phyloP scores from a whole-genome alignment of 2,888 invertebrate genomes.

The Salpingus planirostris region DNA sequence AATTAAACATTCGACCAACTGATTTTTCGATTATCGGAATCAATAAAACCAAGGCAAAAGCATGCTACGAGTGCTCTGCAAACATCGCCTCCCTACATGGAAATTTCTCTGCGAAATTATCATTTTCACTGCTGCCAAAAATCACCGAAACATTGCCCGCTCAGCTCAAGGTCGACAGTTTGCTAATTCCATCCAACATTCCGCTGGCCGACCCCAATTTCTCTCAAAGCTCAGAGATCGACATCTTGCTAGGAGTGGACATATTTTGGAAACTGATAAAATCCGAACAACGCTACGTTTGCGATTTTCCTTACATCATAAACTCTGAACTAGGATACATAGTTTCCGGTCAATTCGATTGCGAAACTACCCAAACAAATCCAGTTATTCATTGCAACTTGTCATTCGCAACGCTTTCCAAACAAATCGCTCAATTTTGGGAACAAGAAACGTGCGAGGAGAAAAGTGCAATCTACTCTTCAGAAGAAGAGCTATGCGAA shows the following conservation, averaged over 20 bases:
- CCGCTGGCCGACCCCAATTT: constrained; percentile 7
- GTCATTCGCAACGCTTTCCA: not conserved
- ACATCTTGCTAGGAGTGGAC: constrained; percentile 6
- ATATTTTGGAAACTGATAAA: constrained; percentile 3
- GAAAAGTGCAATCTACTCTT: not conserved
- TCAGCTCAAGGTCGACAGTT: not conserved
- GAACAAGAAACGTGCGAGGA: not conserved
- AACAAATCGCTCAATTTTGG: not conserved
- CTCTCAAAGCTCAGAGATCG: constrained; percentile 1
- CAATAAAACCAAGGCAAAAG: not conserved
- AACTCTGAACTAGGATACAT: constrained; percentile 1
- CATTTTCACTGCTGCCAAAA: not conserved
- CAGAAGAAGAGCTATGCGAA: not conserved
- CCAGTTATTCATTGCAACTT: not conserved
- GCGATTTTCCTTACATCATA: not conserved
- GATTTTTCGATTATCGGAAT: not conserved
- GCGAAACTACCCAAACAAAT: not conserved
- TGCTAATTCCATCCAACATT: constrained; percentile 5
- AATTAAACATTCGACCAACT: not conserved
- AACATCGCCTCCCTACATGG: not conserved
- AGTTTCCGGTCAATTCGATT: not conserved
- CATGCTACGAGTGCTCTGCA: not conserved
- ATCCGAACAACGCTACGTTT: not conserved
- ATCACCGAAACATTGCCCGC: not conserved
- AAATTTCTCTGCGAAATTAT: not conserved